phyloP scores from a whole-genome alignment of 2,113 vertebrate genomes.

The Notarius quadriscutis region DNA sequence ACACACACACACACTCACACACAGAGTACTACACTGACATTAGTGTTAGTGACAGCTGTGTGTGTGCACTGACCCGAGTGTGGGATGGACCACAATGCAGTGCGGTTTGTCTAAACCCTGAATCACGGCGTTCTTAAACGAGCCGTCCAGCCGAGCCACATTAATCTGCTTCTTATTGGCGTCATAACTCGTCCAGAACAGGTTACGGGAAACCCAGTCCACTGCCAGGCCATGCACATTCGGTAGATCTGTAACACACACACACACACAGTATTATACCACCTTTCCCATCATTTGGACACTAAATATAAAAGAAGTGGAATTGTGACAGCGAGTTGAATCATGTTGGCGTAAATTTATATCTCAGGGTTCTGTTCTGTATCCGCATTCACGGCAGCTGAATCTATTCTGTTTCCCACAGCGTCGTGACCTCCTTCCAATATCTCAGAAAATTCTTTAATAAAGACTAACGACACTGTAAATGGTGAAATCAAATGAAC shows the following conservation, averaged over 20 bases:
- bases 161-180: conserved; percentile 98
- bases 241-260: conserved; percentile 80
- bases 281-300: not conserved
- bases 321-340: not conserved
- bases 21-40: conserved; percentile 50
- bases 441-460: not conserved
- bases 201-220: conserved; percentile 96
- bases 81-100: conserved; percentile 89
- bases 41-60: not conserved
- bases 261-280: not conserved
- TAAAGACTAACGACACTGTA: not conserved
- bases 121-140: conserved; percentile 96
- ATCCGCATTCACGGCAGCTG: no score
- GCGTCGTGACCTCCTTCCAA: not conserved
- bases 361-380: not conserved
- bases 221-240: conserved; percentile 93
- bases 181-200: conserved; percentile 97
- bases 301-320: not conserved
- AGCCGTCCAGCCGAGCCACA: conserved; percentile 91
- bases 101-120: conserved; percentile 94
- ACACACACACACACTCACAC: no score
- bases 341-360: not conserved
- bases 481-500: not conserved
- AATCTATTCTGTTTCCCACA: no score
- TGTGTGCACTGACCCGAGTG: conserved; percentile 76